These are phyloP conservation scores for Raja brachyura DNA, from an alignment of 2,113 vertebrate genomes.

Conservation along the genomic window DNA sequence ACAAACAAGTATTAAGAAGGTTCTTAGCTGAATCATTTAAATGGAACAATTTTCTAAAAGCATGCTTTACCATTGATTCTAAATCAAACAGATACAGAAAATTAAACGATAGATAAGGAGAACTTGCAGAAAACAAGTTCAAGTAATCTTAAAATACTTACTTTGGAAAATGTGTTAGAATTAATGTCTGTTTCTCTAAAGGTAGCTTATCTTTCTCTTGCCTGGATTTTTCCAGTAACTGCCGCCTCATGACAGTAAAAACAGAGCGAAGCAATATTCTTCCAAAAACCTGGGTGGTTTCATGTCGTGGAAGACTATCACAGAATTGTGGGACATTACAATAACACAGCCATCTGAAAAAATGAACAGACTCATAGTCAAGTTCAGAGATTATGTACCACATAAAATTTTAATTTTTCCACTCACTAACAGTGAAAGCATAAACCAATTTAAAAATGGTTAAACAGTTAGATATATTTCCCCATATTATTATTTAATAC, in stretches of 20 bases:
- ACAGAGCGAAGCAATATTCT: conserved; percentile 85
- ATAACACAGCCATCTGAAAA: conserved; percentile 87
- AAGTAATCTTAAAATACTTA: conserved; percentile 53
- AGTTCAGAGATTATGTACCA: neutral
- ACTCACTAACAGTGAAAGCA: neutral
- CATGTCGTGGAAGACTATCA: conserved; percentile 90
- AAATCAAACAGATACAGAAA: neutral
- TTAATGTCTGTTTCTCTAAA: conserved; percentile 90
- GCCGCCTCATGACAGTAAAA: conserved; percentile 92
- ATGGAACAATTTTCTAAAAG: neutral
- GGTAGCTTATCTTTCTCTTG: conserved; percentile 97
- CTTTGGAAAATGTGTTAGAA: conserved; percentile 98
- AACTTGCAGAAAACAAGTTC: neutral
- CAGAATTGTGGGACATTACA: conserved; percentile 98
- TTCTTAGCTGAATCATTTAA: neutral
- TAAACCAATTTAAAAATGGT: neutral
- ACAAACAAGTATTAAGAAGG: neutral
- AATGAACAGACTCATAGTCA: neutral
- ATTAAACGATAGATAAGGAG: neutral
- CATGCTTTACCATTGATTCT: neutral
- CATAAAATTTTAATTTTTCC: neutral
- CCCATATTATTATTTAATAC: neutral
- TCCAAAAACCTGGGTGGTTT: conserved; percentile 94
- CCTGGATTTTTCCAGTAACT: conserved; percentile 87
- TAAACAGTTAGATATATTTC: neutral